Percentiles rank a stretch among this genome's conserved stretches.
Conservation (phyloP, 2,113 vertebrate genomes). For the Mystacornis crossleyi region DNA sequence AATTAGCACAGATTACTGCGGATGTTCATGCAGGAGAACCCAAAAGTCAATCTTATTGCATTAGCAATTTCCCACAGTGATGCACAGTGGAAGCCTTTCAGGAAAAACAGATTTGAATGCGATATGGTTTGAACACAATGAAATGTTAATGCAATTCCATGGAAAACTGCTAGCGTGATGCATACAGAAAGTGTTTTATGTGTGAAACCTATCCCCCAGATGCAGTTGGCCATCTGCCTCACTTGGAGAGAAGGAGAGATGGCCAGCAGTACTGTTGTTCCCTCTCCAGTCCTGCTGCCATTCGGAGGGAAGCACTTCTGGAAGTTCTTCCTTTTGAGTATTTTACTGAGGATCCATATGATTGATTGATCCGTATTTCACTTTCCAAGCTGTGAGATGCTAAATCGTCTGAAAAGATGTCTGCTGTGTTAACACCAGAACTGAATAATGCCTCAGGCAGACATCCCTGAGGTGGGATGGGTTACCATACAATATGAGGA, state of each 20-base stretch:
- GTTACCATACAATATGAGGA: not conserved
- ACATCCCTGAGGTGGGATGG: not conserved
- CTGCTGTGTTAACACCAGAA: not conserved
- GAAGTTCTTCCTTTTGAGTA: not conserved
- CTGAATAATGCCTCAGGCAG: not conserved
- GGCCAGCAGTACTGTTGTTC: not conserved
- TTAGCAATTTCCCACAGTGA: constrained; percentile 65
- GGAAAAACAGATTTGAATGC: constrained; percentile 49
- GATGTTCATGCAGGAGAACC: constrained; percentile 35
- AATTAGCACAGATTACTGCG: constrained; percentile 22
- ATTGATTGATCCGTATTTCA: not conserved
- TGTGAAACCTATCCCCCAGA: not conserved
- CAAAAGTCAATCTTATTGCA: constrained; percentile 59
- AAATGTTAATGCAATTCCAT: constrained; percentile 41
- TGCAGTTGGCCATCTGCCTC: not conserved
- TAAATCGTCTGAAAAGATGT: not conserved
- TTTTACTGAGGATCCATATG: not conserved
- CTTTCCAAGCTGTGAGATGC: not conserved
- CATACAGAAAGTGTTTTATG: not conserved
- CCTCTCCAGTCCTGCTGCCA: not conserved
- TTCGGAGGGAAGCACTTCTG: not conserved
- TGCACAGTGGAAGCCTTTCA: constrained; percentile 66
- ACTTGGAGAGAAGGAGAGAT: not conserved
- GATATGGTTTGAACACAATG: constrained; percentile 19
- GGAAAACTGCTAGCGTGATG: constrained; percentile 28